Evolutionary conservation across 2,888 invertebrate genomes (phyloP).

Genomic region (Venusia cambrica): DNA sequence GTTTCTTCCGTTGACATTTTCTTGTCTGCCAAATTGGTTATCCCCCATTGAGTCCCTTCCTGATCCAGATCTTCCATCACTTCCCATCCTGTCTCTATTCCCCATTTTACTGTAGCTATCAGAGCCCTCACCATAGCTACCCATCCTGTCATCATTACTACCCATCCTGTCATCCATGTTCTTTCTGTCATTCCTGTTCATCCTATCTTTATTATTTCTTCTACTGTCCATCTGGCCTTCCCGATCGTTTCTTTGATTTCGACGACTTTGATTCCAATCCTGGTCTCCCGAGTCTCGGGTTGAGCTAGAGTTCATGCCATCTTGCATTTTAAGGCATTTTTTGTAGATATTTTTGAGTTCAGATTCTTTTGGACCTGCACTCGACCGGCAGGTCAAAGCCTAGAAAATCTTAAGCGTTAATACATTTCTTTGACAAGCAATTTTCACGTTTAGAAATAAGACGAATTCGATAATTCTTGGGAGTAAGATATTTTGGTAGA

Average conservation of each 20-base stretch:
- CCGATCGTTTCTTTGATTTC: constrained; percentile 44
- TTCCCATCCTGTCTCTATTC: constrained; percentile 30
- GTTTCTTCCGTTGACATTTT: constrained; percentile 40
- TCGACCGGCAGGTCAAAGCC: constrained; percentile 81
- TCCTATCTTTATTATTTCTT: constrained; percentile 32
- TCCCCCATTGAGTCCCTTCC: constrained; percentile 28
- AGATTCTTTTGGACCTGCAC: constrained; percentile 80
- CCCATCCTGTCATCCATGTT: constrained; percentile 33
- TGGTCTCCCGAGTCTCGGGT: constrained; percentile 42
- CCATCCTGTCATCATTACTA: constrained; percentile 29
- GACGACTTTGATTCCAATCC: constrained; percentile 49
- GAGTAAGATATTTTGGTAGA: too few species aligned
- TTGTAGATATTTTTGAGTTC: constrained; percentile 80
- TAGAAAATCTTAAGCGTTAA: constrained; percentile 33
- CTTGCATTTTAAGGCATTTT: constrained; percentile 76
- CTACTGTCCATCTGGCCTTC: constrained; percentile 35
- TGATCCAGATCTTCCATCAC: constrained; percentile 18
- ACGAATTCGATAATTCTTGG: too few species aligned
- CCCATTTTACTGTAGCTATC: too few species aligned
- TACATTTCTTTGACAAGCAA: too few species aligned
- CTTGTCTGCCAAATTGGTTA: constrained; percentile 33
- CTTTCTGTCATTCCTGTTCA: constrained; percentile 36
- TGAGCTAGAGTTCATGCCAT: constrained; percentile 48
- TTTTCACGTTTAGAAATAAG: too few species aligned
- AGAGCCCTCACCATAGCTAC: constrained; percentile 33